Evolutionary conservation across 2,113 vertebrate genomes (phyloP).

Genomic region (Grammomys dolichurus): DNA sequence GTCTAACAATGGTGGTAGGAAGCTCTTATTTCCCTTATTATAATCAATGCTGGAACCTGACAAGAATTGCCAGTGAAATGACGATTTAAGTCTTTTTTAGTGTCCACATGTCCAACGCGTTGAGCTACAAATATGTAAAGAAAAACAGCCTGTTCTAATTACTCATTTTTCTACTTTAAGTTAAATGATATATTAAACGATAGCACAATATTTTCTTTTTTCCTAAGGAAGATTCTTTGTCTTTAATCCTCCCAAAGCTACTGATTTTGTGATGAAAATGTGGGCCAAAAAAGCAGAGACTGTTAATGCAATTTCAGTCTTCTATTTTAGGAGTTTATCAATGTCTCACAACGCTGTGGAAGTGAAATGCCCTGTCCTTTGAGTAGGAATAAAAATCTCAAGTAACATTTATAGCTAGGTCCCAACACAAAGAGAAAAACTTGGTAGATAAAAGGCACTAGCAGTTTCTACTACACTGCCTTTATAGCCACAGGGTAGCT

Average conservation of each 20-base stretch:
- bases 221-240: not conserved
- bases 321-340: not conserved
- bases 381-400: not conserved
- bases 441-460: not conserved
- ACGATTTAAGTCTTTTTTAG: not conserved
- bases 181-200: not conserved
- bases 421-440: not conserved
- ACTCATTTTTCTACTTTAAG: constrained; percentile 36
- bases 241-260: not conserved
- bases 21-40: not conserved
- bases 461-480: not conserved
- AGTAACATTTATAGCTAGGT: not conserved
- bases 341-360: not conserved
- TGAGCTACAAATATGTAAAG: not conserved
- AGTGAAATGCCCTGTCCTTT: not conserved
- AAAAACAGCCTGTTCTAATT: not conserved
- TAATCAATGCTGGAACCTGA: constrained; percentile 9
- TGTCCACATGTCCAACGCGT: not conserved
- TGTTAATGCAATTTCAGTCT: not conserved
- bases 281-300: not conserved
- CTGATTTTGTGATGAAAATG: not conserved
- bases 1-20: not conserved
- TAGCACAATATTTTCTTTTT: constrained; percentile 50
- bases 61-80: not conserved
- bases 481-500: not conserved